Conservation (phyloP, 2,113 vertebrate species). For the Daboia siamensis region DNA sequence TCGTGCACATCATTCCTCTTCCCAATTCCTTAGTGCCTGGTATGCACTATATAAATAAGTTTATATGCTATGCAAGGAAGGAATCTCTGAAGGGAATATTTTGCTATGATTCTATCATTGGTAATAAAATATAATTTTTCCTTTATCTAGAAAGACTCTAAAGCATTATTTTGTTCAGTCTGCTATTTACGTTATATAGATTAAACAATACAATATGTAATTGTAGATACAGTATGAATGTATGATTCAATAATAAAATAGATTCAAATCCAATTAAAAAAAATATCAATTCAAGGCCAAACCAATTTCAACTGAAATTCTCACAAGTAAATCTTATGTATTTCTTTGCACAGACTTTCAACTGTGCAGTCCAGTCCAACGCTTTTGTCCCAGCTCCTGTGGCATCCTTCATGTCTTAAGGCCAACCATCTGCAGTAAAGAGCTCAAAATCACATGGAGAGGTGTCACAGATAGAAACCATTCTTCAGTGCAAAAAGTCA, state of each 20-base stretch:
- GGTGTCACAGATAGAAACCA: not conserved
- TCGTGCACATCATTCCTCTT: too few species aligned
- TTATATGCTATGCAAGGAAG: not conserved
- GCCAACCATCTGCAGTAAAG: not conserved
- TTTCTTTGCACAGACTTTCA: not conserved
- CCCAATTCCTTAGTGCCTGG: too few species aligned
- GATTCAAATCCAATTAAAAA: constrained; percentile 34
- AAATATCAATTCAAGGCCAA: constrained; percentile 32
- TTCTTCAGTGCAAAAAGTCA: not conserved
- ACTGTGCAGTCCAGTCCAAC: not conserved
- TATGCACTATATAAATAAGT: not conserved
- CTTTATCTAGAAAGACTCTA: not conserved
- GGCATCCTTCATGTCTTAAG: not conserved
- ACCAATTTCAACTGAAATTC: not conserved
- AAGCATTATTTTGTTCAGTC: constrained; percentile 33
- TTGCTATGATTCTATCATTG: not conserved
- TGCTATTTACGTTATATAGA: constrained; percentile 51
- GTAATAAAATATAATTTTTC: not conserved
- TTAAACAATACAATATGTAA: constrained; percentile 66
- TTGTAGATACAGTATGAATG: constrained; percentile 41
- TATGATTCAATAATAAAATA: constrained; percentile 68
- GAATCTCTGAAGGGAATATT: not conserved
- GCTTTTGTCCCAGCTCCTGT: not conserved
- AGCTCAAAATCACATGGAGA: not conserved
- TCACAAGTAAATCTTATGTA: not conserved